Percentiles rank a stretch among this genome's conserved stretches.
Evolutionary conservation across 1,140 invertebrate species (phyloP).

Genomic region (Drosophila arizonae): DNA sequence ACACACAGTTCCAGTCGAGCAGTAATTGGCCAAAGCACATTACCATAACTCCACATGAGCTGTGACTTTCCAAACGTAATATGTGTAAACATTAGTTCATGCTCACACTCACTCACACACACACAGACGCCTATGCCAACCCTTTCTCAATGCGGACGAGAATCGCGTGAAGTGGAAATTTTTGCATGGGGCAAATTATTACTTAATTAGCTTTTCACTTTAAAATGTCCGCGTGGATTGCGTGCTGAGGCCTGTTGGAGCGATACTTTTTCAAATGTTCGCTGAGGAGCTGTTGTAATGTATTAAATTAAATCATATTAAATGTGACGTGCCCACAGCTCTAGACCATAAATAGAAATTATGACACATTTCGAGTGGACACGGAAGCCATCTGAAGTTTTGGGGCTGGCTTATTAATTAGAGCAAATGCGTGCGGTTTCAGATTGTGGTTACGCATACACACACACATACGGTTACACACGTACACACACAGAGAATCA

Average conservation of each 20-base stretch:
- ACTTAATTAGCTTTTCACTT: constrained; percentile 74
- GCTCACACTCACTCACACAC: not conserved
- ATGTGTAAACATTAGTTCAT: constrained; percentile 14
- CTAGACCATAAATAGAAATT: constrained; percentile 76
- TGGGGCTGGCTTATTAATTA: constrained; percentile 73
- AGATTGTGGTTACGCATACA: constrained; percentile 59
- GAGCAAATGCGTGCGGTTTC: constrained; percentile 62
- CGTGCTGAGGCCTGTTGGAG: constrained; percentile 37
- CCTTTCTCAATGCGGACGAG: constrained; percentile 5
- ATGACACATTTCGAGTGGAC: constrained; percentile 77
- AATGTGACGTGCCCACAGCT: constrained; percentile 57
- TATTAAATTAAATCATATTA: constrained; percentile 80
- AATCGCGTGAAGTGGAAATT: constrained; percentile 46
- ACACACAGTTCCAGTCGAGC: constrained; percentile 23
- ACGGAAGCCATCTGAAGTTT: constrained; percentile 64
- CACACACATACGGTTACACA: constrained; percentile 5
- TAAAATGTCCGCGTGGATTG: constrained; percentile 52
- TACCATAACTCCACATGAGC: constrained; percentile 43
- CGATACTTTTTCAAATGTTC: constrained; percentile 72
- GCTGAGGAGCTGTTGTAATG: constrained; percentile 70
- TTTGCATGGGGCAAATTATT: constrained; percentile 60
- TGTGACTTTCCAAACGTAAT: constrained; percentile 11
- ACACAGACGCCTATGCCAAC: constrained; percentile 4
- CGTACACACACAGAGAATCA: not conserved
- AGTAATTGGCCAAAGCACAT: constrained; percentile 43